Conservation (phyloP, 2,797 vertebrate genomes). For the Sebastes minor region DNA sequence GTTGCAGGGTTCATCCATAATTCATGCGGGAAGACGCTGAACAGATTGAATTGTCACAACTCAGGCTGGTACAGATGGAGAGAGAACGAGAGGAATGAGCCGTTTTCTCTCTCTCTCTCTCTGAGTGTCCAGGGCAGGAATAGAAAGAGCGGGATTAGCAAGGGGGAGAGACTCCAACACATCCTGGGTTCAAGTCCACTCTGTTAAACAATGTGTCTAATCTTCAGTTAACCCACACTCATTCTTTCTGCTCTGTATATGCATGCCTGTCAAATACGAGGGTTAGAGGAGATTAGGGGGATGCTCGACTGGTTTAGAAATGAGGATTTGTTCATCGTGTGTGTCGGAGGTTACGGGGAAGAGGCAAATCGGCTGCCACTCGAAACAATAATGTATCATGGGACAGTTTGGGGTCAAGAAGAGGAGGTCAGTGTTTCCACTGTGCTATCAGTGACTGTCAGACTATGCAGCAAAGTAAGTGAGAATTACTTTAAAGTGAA, state of each 20-base stretch:
- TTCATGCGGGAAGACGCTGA: slow-evolving; percentile 55
- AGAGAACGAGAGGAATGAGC: slow-evolving; percentile 24
- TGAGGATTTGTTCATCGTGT: slow-evolving; percentile 14
- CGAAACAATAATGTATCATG: background rate
- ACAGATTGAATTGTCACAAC: slow-evolving; percentile 70
- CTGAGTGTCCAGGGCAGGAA: slow-evolving; percentile 24
- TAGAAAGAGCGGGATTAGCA: slow-evolving; percentile 27
- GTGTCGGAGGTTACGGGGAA: slow-evolving; percentile 30
- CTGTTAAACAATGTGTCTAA: slow-evolving; percentile 33
- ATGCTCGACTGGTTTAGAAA: slow-evolving; percentile 24
- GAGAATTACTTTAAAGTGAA: background rate
- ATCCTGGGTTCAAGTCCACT: slow-evolving; percentile 37
- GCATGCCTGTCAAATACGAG: background rate
- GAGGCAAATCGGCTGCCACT: slow-evolving; percentile 4
- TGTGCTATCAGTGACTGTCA: background rate
- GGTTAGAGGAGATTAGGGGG: slow-evolving; percentile 25
- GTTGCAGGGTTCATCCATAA: slow-evolving; percentile 65
- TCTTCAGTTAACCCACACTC: slow-evolving; percentile 39
- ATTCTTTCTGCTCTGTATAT: background rate
- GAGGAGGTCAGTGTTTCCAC: background rate
- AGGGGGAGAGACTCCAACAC: background rate
- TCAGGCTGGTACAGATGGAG: slow-evolving; percentile 30
- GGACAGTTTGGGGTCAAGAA: background rate
- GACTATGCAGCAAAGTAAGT: background rate
- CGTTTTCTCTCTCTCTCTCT: background rate